Percentiles rank a stretch among this genome's conserved stretches.
phyloP scores from a whole-genome alignment of 2,888 invertebrate species.

The Pedicia rivosa region DNA sequence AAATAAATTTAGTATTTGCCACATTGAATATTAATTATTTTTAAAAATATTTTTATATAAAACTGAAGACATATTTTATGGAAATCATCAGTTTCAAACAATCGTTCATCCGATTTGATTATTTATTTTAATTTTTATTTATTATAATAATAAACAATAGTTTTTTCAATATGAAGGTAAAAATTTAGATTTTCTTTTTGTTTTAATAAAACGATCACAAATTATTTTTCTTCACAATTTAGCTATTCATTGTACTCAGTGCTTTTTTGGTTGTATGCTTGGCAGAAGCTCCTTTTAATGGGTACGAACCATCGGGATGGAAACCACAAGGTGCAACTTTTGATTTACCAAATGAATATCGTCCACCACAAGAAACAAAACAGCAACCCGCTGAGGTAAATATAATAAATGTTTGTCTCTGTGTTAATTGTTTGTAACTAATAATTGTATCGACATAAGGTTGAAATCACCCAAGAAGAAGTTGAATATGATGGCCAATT shows the following conservation, averaged over 20 bases:
- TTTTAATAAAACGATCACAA: not conserved
- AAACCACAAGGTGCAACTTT: conserved; percentile 26
- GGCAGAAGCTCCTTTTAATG: conserved; percentile 17
- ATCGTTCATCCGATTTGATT: not conserved
- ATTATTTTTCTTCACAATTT: not conserved
- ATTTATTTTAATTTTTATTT: not conserved
- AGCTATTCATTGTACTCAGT: conserved; percentile 12
- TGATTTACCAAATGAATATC: conserved; percentile 22
- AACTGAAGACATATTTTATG: conserved; percentile 5
- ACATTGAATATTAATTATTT: conserved; percentile 4
- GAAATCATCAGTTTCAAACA: conserved; percentile 4
- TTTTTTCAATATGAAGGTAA: not conserved
- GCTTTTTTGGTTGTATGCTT: conserved; percentile 11
- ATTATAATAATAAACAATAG: not conserved
- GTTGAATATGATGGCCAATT: conserved; percentile 21
- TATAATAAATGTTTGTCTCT: too few species aligned
- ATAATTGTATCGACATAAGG: conserved; percentile 6
- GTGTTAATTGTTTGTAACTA: not conserved
- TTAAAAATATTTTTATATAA: conserved; percentile 3
- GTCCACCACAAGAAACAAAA: conserved; percentile 13
- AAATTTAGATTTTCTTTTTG: not conserved
- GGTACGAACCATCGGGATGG: conserved; percentile 29
- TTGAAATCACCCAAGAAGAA: conserved; percentile 20
- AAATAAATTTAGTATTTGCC: not conserved
- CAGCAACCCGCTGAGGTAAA: conserved; percentile 14